A percentile compares a stretch with the other conserved stretches of the same genome.
These are phyloP conservation scores for Sylvia atricapilla DNA, from an alignment of 2,113 vertebrate species.

Conservation along the genomic window DNA sequence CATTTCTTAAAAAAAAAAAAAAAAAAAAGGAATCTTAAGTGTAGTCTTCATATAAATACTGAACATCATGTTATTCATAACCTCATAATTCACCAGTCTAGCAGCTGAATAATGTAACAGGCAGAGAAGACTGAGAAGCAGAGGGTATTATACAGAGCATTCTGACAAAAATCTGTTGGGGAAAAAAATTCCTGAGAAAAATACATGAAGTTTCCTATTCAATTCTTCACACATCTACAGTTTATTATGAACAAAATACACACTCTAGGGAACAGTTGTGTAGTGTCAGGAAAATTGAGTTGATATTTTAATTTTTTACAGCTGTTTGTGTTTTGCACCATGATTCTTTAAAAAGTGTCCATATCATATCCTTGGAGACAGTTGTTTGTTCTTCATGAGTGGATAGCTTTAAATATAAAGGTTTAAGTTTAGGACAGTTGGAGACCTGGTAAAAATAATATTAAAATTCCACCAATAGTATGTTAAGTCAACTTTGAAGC, in stretches of 20 bases:
- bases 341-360: neutral
- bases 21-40: neutral
- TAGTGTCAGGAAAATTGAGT: neutral
- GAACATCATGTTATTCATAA: neutral
- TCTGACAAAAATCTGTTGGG: slow-evolving; percentile 5
- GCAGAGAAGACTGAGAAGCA: neutral
- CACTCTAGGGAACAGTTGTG: neutral
- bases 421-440: neutral
- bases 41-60: neutral
- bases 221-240: neutral
- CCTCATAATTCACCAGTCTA: slow-evolving; percentile 13
- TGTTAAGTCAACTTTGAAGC: neutral
- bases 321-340: neutral
- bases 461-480: neutral
- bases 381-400: neutral
- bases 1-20: neutral
- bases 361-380: neutral
- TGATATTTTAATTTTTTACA: slow-evolving; percentile 26
- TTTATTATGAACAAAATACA: neutral
- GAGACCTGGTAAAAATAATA: neutral
- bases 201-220: neutral
- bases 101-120: slow-evolving; percentile 4
- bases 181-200: neutral
- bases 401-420: neutral
- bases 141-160: neutral